phyloP scores from a whole-genome alignment of 2,113 vertebrate genomes.

The Platichthys flesus region DNA sequence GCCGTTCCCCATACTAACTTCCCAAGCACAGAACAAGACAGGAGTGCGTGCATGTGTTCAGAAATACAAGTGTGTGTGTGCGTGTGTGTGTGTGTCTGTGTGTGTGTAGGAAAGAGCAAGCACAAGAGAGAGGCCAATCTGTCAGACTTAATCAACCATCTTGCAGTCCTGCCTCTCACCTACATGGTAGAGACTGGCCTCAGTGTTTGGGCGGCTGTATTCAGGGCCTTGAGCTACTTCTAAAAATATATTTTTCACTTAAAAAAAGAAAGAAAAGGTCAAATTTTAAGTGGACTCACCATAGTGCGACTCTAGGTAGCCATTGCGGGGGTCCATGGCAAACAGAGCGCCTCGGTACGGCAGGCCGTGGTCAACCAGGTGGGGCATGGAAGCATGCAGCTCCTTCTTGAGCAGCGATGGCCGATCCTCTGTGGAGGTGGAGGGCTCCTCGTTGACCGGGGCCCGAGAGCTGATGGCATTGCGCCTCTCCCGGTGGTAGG shows the following conservation, averaged over 20 bases:
- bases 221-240: slow-evolving; percentile 55
- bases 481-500: slow-evolving; percentile 94
- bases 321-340: slow-evolving; percentile 94
- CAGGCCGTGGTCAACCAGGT: slow-evolving; percentile 90
- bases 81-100: slow-evolving; percentile 81
- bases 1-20: slow-evolving; percentile 89
- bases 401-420: slow-evolving; percentile 97
- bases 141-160: slow-evolving; percentile 65
- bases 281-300: slow-evolving; percentile 83
- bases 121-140: slow-evolving; percentile 83
- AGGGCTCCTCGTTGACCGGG: slow-evolving; percentile 90
- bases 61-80: slow-evolving; percentile 55
- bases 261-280: too few relatives aligned
- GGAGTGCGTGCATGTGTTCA: slow-evolving; percentile 82
- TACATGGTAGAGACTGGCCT: slow-evolving; percentile 64
- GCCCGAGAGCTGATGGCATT: slow-evolving; percentile 92
- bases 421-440: slow-evolving; percentile 94
- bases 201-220: slow-evolving; percentile 22
- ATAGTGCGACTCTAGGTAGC: slow-evolving; percentile 95
- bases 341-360: slow-evolving; percentile 94
- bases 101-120: slow-evolving; percentile 13
- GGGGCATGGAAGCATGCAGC: slow-evolving; percentile 91
- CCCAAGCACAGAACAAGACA: slow-evolving; percentile 82
- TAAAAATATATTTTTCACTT: not conserved
- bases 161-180: slow-evolving; percentile 86